Conservation (phyloP, 2,113 vertebrate genomes). For the Tyrannus savana region DNA sequence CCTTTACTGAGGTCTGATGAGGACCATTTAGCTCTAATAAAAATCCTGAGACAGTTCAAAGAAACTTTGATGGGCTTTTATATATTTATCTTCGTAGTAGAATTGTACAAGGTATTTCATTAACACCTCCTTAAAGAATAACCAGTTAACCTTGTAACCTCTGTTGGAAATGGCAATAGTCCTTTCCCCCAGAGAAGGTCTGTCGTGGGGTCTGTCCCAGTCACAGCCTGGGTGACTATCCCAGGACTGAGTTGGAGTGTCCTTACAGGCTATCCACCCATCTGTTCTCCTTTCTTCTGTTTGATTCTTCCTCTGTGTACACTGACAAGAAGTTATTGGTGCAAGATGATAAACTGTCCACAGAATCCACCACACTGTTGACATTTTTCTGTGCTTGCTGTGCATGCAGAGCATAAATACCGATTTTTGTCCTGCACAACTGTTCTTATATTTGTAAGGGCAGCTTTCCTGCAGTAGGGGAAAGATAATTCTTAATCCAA, state of each 20-base stretch:
- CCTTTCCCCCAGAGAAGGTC: background rate
- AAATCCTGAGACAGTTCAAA: background rate
- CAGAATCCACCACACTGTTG: background rate
- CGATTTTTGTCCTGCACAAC: background rate
- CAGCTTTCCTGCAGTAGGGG: background rate
- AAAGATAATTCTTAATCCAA: background rate
- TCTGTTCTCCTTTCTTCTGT: background rate
- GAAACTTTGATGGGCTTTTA: background rate
- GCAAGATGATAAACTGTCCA: background rate
- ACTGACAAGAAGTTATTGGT: background rate
- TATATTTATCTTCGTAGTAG: background rate
- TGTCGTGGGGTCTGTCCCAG: background rate
- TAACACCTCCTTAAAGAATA: background rate
- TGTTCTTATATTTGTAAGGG: background rate
- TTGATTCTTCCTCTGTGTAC: background rate
- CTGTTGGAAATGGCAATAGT: background rate
- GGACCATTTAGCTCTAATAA: background rate
- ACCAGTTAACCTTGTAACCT: background rate
- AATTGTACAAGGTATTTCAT: background rate
- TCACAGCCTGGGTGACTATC: background rate
- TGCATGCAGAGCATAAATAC: background rate
- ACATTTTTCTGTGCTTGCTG: constrained; percentile 15
- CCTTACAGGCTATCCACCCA: background rate
- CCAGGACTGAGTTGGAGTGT: background rate
- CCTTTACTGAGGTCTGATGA: background rate